Base-by-base conservation (phyloP, 1,140 invertebrate species). In the Drosophila ananassae region DNA sequence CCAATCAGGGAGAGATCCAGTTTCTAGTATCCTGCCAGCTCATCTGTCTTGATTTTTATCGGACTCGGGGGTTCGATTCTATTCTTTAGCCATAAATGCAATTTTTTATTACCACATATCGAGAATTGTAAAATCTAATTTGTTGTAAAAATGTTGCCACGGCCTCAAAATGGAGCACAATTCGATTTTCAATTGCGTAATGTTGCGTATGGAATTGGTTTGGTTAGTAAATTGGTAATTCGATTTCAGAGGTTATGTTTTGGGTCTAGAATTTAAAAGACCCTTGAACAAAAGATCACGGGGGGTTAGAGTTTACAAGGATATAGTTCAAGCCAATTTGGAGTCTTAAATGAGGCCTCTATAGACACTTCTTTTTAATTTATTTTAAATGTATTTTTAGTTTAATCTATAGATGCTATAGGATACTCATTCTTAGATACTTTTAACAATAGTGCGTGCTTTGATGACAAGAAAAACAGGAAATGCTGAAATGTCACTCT, bases 101-200 rank as follows among this genome's bases (percentile, higher is more conserved):
- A 63, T 79, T 73, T 73, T 84, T 85, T 74, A 73, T 77, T 50
- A 46, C 60, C 60, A 22, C 21, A 62, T 21, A 48, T 55, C 17
- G 46, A 67, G 63, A 89, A 89, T 67, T 87, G 67, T 83, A 83
- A 89, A 87, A 87, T 87, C 83, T 62, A 89, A 89, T 87, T 87
- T 89, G 64, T 62, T 60, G 53, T 37, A 53, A 72, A 79, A 78
- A 79, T 55, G 53, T 68, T 67, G 22, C 28, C 7, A 25, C 21
- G 52, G 58, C 55, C 47, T 74, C 24, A 50, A 44, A 60, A 54
- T 52, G 56, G 71, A 57, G 74, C 54, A 66, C 77, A 85, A 85
- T 85, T 85, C 74, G 74, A 85, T 87, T 85, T 87, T 89, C 79
- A 73, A 83, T 89, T 87, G 79, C 79, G 75, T 79, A 87, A 87